A percentile compares a stretch with the other conserved stretches of the same genome.
Conservation (phyloP, 2,888 invertebrate species). For the Heliconius sara region DNA sequence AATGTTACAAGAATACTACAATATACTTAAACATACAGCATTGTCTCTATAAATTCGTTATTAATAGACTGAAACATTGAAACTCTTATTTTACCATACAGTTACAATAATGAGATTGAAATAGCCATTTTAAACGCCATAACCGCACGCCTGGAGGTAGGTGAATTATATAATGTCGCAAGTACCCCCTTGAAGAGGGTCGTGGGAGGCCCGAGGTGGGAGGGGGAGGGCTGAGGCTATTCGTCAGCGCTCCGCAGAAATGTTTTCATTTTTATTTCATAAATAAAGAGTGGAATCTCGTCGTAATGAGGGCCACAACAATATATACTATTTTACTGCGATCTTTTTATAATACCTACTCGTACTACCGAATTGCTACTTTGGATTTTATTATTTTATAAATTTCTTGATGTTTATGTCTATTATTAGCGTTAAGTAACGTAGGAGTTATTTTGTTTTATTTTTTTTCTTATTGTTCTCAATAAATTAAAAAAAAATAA, state of each 20-base stretch:
- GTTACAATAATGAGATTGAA: slow-evolving; percentile 23
- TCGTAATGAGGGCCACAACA: slow-evolving; percentile 65
- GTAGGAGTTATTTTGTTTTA: neutral
- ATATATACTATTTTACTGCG: slow-evolving; percentile 42
- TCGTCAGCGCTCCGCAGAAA: slow-evolving; percentile 75
- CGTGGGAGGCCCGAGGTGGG: slow-evolving; percentile 37
- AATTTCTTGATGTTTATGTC: neutral
- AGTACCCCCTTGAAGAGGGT: slow-evolving; percentile 44
- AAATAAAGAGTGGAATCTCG: slow-evolving; percentile 78
- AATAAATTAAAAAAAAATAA: neutral
- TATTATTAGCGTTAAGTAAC: neutral
- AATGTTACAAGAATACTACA: neutral
- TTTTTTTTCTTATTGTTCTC: neutral
- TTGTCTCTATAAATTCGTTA: neutral
- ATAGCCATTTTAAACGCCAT: slow-evolving; percentile 49
- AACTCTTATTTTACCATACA: slow-evolving; percentile 19
- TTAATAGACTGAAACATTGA: slow-evolving; percentile 12
- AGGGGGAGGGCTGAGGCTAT: slow-evolving; percentile 48
- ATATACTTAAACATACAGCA: neutral
- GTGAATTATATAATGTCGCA: slow-evolving; percentile 53
- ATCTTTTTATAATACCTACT: slow-evolving; percentile 34
- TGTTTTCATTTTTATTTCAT: slow-evolving; percentile 84
- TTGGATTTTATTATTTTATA: slow-evolving; percentile 20
- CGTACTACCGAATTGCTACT: slow-evolving; percentile 27
- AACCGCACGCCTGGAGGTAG: slow-evolving; percentile 50